A percentile compares a stretch with the other conserved stretches of the same genome.
phyloP scores from a whole-genome alignment of 2,797 vertebrate species.

The Anniella stebbinsi region DNA sequence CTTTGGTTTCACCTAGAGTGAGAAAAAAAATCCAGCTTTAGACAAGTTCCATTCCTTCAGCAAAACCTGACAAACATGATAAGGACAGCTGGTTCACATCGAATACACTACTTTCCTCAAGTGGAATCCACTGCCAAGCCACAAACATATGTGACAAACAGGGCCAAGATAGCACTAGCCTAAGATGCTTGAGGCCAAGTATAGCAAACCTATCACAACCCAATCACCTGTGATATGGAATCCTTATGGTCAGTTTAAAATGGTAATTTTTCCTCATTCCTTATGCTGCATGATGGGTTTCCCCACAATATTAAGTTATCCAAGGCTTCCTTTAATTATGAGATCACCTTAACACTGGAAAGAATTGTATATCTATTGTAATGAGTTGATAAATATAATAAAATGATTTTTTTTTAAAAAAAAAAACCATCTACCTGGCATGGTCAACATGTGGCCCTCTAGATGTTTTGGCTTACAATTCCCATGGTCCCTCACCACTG shows the following conservation, averaged over 20 bases:
- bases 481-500: too few species aligned
- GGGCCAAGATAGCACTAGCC: neutral
- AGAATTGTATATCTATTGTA: too few species aligned
- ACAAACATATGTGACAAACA: neutral
- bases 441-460: too few species aligned
- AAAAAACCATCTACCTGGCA: too few species aligned
- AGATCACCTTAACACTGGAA: neutral
- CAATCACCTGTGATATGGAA: neutral
- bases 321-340: neutral
- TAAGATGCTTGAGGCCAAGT: neutral
- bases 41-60: neutral
- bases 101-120: neutral
- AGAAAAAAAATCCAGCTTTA: neutral
- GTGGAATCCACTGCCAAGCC: neutral
- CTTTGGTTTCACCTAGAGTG: constrained; percentile 92
- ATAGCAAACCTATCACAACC: neutral
- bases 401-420: too few species aligned
- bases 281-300: neutral
- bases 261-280: too few species aligned
- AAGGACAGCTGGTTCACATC: neutral
- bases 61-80: neutral
- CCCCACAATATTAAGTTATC: neutral
- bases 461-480: too few species aligned
- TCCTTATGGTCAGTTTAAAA: neutral
- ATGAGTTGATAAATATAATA: too few species aligned